Evolutionary conservation across 1,140 invertebrate species (phyloP).

Genomic region (Sminthurinus signatus): DNA sequence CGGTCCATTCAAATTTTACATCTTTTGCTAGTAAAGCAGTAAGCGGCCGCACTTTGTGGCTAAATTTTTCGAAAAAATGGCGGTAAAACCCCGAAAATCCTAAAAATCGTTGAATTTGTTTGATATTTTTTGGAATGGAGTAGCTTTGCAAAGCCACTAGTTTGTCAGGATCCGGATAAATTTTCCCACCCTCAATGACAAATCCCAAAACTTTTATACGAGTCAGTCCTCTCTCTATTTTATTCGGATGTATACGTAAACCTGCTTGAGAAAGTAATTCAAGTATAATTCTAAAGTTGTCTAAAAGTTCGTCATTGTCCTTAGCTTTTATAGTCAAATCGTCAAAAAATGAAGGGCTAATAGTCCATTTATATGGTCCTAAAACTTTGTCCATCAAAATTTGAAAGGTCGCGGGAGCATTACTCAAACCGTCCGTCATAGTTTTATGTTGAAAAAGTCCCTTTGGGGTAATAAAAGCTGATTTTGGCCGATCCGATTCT

Average conservation of each 20-base stretch:
- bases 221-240: slow-evolving; percentile 16
- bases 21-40: slow-evolving; percentile 41
- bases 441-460: slow-evolving; percentile 41
- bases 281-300: slow-evolving; percentile 6
- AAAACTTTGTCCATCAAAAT: slow-evolving; percentile 34
- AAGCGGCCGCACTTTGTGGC: slow-evolving; percentile 41
- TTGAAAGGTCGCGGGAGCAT: slow-evolving; percentile 43
- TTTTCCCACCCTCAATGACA: slow-evolving; percentile 6
- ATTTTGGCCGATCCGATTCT: slow-evolving; percentile 41
- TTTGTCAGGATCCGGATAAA: slow-evolving; percentile 26
- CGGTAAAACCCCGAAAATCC: slow-evolving; percentile 45
- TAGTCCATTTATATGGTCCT: slow-evolving; percentile 9
- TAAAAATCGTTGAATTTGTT: slow-evolving; percentile 42
- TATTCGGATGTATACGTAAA: slow-evolving; percentile 28
- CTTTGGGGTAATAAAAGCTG: slow-evolving; percentile 43
- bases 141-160: slow-evolving; percentile 29
- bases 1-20: slow-evolving; percentile 38
- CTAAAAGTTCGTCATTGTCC: slow-evolving; percentile 9
- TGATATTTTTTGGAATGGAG: slow-evolving; percentile 36
- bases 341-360: slow-evolving; percentile 19
- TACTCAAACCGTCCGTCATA: slow-evolving; percentile 43
- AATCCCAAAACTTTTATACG: slow-evolving; percentile 27
- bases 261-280: slow-evolving; percentile 2
- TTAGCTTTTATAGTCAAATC: slow-evolving; percentile 19
- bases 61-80: slow-evolving; percentile 45